phyloP scores from a whole-genome alignment of 2,113 vertebrate species.

The sheep (Ovis aries) region ARS-UI_Ramb_v3.0 NC_056060.1:42556001-42556500 shows the following conservation, averaged over 20 bases:
- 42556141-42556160: background rate
- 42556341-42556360: background rate
- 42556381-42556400: accelerated
- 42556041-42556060: background rate
- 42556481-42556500: background rate
- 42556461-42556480: background rate
- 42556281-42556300: background rate
- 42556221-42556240: accelerated
- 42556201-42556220: background rate
- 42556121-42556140: background rate
- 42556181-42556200: background rate
- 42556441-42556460: accelerated
- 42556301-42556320: background rate
- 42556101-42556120: background rate
- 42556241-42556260: no score
- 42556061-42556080: background rate
- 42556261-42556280: background rate
- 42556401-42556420: background rate
- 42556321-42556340: background rate
- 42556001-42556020: background rate
- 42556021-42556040: background rate
- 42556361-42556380: background rate
- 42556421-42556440: background rate
- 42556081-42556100: background rate
- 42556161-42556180: background rate